Conservation (phyloP, 2,113 vertebrate genomes). For the Petroica traversi region DNA sequence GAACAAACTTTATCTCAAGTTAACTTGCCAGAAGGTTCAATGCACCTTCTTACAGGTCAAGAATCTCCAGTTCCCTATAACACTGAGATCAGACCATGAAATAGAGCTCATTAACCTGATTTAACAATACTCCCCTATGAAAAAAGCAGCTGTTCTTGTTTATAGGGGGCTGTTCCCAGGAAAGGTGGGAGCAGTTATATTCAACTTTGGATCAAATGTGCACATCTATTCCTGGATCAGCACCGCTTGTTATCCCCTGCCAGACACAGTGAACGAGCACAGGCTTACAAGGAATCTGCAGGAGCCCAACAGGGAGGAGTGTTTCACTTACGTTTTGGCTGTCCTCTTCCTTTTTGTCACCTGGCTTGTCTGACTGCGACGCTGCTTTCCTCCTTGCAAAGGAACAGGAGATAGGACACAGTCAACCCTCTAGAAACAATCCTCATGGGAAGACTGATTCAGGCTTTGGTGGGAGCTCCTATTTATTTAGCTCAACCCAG, state of each 20-base stretch:
- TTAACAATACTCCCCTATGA: not conserved
- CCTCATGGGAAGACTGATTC: not conserved
- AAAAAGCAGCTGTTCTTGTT: not conserved
- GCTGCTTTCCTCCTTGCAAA: constrained; percentile 93
- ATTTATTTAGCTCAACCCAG: not conserved
- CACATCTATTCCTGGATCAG: not conserved
- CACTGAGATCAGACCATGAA: not conserved
- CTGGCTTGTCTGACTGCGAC: constrained; percentile 92
- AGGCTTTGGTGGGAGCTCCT: not conserved
- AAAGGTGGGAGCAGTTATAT: not conserved
- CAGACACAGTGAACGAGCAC: not conserved
- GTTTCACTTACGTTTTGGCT: constrained; percentile 87
- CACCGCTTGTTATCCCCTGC: not conserved
- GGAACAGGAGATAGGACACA: not conserved
- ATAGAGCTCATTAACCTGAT: not conserved
- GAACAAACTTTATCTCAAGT: not conserved
- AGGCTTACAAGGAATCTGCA: not conserved
- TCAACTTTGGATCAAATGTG: not conserved
- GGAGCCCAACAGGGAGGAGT: not conserved
- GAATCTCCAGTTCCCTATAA: not conserved
- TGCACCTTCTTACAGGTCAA: not conserved
- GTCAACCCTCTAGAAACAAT: not conserved
- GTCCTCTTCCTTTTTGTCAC: constrained; percentile 90
- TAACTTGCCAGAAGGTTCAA: not conserved
- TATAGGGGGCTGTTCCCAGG: not conserved